A percentile compares a stretch with the other conserved stretches of the same genome.
Conservation (phyloP, 1,140 invertebrate genomes). For the Bradysia coprophila region DNA sequence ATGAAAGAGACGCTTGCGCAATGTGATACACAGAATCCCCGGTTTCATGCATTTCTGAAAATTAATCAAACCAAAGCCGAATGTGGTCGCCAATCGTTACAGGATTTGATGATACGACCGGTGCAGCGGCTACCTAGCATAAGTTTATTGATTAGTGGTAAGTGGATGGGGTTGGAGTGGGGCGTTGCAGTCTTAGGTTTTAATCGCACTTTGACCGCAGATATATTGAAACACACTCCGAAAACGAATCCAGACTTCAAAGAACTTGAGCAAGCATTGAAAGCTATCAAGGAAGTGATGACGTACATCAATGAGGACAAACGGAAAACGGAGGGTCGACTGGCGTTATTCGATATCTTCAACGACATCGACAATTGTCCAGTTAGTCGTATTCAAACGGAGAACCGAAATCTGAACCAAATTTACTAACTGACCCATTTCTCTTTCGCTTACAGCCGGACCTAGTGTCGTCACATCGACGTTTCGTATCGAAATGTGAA, state of each 20-base stretch:
- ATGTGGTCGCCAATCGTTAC: slow-evolving; percentile 84
- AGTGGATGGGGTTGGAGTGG: no score
- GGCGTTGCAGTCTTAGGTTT: no score
- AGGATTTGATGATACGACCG: slow-evolving; percentile 88
- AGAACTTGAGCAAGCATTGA: slow-evolving; percentile 68
- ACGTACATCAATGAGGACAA: slow-evolving; percentile 95
- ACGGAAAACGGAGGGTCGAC: slow-evolving; percentile 80
- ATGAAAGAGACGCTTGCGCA: slow-evolving; percentile 81
- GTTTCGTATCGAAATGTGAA: slow-evolving; percentile 71
- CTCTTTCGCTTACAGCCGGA: slow-evolving; percentile 39
- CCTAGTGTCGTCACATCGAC: slow-evolving; percentile 78
- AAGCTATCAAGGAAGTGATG: slow-evolving; percentile 81
- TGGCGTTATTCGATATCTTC: slow-evolving; percentile 93
- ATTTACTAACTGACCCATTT: background rate
- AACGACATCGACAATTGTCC: slow-evolving; percentile 97
- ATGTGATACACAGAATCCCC: slow-evolving; percentile 79
- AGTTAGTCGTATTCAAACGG: slow-evolving; percentile 39
- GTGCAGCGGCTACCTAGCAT: slow-evolving; percentile 93
- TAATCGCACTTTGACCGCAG: no score
- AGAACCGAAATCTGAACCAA: slow-evolving; percentile 5
- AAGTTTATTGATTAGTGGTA: slow-evolving; percentile 80
- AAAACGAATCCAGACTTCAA: slow-evolving; percentile 71
- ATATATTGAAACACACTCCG: slow-evolving; percentile 80
- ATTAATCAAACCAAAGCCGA: slow-evolving; percentile 82
- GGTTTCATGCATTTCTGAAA: slow-evolving; percentile 96